Percentiles rank a stretch among this genome's conserved stretches.
These are phyloP conservation scores for Pangasianodon hypophthalmus DNA, from an alignment of 2,113 vertebrate species.

Conservation along the genomic window DNA sequence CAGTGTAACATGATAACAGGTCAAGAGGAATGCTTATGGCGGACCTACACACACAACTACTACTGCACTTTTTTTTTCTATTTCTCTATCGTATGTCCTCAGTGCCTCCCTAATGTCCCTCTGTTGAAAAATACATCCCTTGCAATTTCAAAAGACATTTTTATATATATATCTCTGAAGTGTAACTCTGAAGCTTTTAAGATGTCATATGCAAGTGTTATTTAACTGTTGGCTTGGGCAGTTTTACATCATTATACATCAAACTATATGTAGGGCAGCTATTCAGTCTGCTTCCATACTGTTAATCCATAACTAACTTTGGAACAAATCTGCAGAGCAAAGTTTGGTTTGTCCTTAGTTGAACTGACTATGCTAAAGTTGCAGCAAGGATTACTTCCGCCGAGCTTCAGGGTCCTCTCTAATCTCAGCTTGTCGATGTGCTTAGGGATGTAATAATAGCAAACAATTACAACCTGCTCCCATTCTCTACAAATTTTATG, in stretches of 20 bases:
- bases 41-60: constrained; percentile 11
- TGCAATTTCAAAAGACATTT: not conserved
- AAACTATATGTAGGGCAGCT: not conserved
- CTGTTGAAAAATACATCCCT: constrained; percentile 59
- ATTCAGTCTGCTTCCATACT: not conserved
- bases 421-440: constrained; percentile 31
- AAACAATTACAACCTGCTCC: constrained; percentile 34
- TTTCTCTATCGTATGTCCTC: constrained; percentile 1
- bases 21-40: constrained; percentile 40
- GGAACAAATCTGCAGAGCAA: not conserved
- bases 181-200: not conserved
- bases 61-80: not conserved
- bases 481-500: not conserved
- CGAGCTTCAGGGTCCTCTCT: not conserved
- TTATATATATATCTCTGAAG: not conserved
- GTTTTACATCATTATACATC: not conserved
- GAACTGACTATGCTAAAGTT: constrained; percentile 8
- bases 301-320: not conserved
- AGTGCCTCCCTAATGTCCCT: constrained; percentile 7
- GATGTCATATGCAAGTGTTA: not conserved
- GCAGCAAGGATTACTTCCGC: constrained; percentile 24
- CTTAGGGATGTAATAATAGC: constrained; percentile 61
- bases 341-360: constrained; percentile 26
- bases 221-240: not conserved
- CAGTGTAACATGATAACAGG: not conserved